These are phyloP conservation scores for Allolobophora icterica DNA, from an alignment of 2,888 invertebrate species.

Conservation along the genomic window DNA sequence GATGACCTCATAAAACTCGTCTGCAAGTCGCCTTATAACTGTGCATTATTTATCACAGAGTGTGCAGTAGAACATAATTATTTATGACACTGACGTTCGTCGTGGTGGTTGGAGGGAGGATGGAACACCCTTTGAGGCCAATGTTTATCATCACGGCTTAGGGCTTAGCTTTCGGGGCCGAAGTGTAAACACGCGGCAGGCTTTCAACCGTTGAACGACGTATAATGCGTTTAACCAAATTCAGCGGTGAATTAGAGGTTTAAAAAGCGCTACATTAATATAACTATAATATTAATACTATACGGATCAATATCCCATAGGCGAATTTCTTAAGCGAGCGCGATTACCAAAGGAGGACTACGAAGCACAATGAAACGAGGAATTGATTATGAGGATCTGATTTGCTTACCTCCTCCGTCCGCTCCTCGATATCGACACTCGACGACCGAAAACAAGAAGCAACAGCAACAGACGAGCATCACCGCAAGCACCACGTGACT, in stretches of 20 bases:
- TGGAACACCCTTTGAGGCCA: neutral
- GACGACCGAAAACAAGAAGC: neutral
- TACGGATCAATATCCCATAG: too few relatives aligned
- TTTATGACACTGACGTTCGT: neutral
- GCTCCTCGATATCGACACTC: conserved; percentile 1
- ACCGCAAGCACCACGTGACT: neutral
- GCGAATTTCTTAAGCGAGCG: too few relatives aligned
- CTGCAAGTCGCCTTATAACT: too few relatives aligned
- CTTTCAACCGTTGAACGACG: too few relatives aligned
- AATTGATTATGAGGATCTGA: neutral
- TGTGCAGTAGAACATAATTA: neutral
- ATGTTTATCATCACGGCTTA: neutral
- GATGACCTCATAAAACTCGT: too few relatives aligned
- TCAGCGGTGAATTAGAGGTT: neutral
- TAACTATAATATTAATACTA: too few relatives aligned
- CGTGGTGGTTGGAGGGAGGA: neutral
- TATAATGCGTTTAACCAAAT: too few relatives aligned
- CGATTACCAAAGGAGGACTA: neutral
- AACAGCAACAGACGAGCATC: conserved; percentile 1
- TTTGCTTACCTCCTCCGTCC: neutral
- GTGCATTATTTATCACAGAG: neutral
- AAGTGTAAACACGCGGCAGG: too few relatives aligned
- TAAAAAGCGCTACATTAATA: neutral
- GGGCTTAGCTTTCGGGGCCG: neutral
- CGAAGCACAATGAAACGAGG: neutral